Evolutionary conservation across 35 echinoderm and acorn worm species (phyloP), one percentile per base, ranked within the genome.

Genomic region (Chiridota heheva): DNA sequence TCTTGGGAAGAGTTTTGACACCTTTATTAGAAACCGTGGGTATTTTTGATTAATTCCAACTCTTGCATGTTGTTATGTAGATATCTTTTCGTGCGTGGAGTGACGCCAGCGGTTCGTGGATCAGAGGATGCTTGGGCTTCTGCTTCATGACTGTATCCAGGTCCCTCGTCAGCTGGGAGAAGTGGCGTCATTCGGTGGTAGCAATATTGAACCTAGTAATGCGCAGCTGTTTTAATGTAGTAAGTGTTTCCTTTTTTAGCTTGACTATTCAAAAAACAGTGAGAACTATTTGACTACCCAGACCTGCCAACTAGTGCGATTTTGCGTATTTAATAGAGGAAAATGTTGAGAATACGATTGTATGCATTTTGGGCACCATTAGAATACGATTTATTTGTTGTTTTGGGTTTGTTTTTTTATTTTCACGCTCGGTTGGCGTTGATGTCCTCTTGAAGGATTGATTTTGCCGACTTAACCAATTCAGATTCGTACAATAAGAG

Each of bases 141-240:
- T 98, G 3, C 81, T 98, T 6, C 95, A 98, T 40, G 95, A 98
- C 81, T 91, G 84, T 36, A 86, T 98, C 27, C 95, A 98, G 55
- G 86, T 98, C n/a, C 95, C 95, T 0, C 47, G 89, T 55, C 95
- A 98, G 56, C 87, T 98, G 20, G 95, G 95, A 40, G 95, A 98
- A 60, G 95, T 98, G 3, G 95, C 95, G 25, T 88, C 88, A 15
- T 98, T 98, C 56, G 95, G 95, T 32, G 95, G 95, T 1, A 98
- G 95, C 69, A 98, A 98, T 76, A 98, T 98, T 60, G 95, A 98
- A 69, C 95, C 95, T 26, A 98, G 95, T 72, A n/a, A 89, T 98
- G 2, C 85, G 95, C 51, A 98, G 95, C 76, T 98, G 95, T 69
- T 98, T 98, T 60, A 91, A 88, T 42, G 92, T 98, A 89, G 95